These are phyloP conservation scores for Eospalax fontanierii DNA, from an alignment of 2,797 vertebrate genomes.

Conservation along the genomic window DNA sequence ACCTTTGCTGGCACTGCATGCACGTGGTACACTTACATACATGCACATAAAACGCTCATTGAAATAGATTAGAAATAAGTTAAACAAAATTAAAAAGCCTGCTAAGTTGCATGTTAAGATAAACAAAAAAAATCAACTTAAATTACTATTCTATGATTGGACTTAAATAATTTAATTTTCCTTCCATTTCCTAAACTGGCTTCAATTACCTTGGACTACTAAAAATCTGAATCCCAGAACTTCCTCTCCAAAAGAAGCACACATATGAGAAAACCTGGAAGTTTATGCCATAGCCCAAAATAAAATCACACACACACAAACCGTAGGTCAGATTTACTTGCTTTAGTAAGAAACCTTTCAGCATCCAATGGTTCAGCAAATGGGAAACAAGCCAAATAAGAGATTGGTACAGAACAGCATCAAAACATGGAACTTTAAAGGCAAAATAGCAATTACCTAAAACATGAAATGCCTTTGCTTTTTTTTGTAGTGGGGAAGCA, in stretches of 20 bases:
- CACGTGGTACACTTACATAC: too few relatives aligned
- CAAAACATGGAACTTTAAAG: not conserved
- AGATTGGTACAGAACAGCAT: not conserved
- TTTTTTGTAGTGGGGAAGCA: not conserved
- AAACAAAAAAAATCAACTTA: not conserved
- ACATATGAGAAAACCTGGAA: not conserved
- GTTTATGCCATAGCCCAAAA: not conserved
- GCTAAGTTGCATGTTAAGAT: not conserved
- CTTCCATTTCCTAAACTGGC: not conserved
- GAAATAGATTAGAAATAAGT: too few relatives aligned
- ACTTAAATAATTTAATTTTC: not conserved
- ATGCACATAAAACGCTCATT: too few relatives aligned
- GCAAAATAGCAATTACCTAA: not conserved
- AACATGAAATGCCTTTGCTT: not conserved
- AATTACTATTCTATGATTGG: not conserved
- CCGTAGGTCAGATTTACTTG: slow-evolving; percentile 17
- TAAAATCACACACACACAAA: not conserved
- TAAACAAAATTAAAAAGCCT: too few relatives aligned
- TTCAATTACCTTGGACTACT: not conserved
- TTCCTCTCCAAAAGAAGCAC: not conserved
- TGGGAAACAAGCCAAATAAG: not conserved
- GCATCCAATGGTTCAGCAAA: not conserved
- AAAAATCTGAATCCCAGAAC: not conserved
- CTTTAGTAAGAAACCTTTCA: not conserved
- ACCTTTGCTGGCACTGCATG: too few relatives aligned